A percentile compares a stretch with the other conserved stretches of the same genome.
Evolutionary conservation across 2,113 vertebrate genomes (phyloP).

Genomic region (Leptocoma aspasia): DNA sequence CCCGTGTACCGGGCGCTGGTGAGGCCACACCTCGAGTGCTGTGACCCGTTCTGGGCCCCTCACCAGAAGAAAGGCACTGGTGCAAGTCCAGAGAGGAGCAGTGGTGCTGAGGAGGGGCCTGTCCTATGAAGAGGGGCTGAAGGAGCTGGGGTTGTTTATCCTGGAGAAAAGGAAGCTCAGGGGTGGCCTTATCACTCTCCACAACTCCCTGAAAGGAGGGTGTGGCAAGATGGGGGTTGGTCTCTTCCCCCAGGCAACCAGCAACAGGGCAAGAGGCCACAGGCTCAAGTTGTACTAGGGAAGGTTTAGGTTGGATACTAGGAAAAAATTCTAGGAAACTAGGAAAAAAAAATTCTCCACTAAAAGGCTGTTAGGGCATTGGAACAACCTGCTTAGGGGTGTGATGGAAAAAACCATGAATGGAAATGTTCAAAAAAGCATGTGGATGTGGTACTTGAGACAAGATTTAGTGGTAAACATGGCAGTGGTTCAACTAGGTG

Average conservation of each 20-base stretch:
- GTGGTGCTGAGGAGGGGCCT: background rate
- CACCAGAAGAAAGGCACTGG: too few relatives aligned
- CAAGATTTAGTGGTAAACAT: background rate
- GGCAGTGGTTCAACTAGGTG: background rate
- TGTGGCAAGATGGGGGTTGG: fast-evolving
- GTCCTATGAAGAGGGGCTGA: background rate
- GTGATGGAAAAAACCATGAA: background rate
- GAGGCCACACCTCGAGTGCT: fast-evolving
- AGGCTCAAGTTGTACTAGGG: background rate
- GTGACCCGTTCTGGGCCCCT: too few relatives aligned
- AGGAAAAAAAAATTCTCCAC: background rate
- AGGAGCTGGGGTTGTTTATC: background rate
- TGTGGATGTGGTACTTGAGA: too few relatives aligned
- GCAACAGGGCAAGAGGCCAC: background rate
- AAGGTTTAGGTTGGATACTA: background rate
- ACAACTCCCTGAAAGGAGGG: background rate
- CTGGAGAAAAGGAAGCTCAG: background rate
- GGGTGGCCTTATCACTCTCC: background rate
- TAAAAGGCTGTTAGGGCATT: background rate
- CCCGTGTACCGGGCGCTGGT: too few relatives aligned
- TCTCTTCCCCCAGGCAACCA: background rate
- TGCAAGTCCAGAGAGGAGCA: background rate
- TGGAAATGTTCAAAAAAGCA: background rate
- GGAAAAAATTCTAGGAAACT: background rate
- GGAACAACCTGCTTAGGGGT: background rate